Evolutionary conservation across 2,113 vertebrate species (phyloP).

Genomic region (Eulemur macaco): DNA sequence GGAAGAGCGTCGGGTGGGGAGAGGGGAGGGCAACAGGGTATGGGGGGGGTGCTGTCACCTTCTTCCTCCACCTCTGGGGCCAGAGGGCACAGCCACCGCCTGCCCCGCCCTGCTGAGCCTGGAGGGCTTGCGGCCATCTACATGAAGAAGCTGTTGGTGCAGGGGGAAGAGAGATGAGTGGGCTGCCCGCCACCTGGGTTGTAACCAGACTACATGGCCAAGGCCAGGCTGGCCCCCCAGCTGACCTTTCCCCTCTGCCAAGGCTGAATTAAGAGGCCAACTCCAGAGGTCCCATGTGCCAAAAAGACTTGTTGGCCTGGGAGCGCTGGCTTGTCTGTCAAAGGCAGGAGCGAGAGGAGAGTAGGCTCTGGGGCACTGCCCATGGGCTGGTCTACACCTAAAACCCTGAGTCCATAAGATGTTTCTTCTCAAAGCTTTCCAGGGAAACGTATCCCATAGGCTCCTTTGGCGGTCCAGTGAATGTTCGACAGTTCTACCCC

Average conservation of each 20-base stretch:
- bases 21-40: neutral
- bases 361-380: neutral
- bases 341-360: neutral
- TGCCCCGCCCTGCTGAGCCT: neutral
- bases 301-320: neutral
- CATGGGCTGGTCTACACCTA: neutral
- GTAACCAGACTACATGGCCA: neutral
- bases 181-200: slow-evolving; percentile 36
- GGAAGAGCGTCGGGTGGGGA: neutral
- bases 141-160: neutral
- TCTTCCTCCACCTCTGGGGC: neutral
- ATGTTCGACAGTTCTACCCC: accelerated
- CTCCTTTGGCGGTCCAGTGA: neutral
- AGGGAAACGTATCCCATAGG: neutral
- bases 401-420: neutral
- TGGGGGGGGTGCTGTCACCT: accelerated
- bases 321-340: neutral
- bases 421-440: neutral
- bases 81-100: neutral
- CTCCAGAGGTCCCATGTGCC: neutral
- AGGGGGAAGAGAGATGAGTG: neutral
- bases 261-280: slow-evolving; percentile 52
- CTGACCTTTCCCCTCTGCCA: slow-evolving; percentile 72
- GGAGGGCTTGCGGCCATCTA: neutral
- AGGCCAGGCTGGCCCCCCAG: neutral